Evolutionary conservation across 2,113 vertebrate genomes (phyloP).

Genomic region (Colaptes auratus): DNA sequence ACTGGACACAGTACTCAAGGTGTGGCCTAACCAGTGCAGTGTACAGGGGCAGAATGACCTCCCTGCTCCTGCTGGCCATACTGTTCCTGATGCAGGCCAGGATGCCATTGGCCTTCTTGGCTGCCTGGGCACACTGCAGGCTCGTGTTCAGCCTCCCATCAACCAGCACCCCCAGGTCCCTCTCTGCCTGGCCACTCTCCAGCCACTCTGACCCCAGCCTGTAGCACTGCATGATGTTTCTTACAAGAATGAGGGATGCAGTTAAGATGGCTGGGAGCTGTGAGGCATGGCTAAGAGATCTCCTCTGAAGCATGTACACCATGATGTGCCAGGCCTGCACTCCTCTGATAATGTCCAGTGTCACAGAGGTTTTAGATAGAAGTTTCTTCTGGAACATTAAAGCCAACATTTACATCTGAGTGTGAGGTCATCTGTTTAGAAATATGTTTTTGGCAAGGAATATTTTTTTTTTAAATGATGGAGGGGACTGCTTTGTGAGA

Average conservation of each 20-base stretch:
- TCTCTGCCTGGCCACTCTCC: no score
- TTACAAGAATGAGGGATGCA: not conserved
- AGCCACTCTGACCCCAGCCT: no score
- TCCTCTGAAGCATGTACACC: not conserved
- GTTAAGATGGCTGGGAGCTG: not conserved
- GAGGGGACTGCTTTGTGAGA: not conserved
- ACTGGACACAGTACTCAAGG: no score
- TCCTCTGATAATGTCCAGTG: not conserved
- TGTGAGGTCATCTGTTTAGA: not conserved
- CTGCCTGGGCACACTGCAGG: no score
- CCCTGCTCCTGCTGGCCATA: no score
- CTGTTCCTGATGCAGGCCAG: no score
- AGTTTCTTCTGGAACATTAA: not conserved
- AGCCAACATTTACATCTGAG: not conserved
- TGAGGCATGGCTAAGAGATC: not conserved
- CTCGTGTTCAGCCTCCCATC: no score
- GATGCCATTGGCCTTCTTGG: no score
- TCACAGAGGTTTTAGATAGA: not conserved
- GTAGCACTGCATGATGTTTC: not conserved
- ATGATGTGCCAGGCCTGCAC: not conserved
- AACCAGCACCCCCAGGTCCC: no score
- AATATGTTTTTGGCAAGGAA: not conserved
- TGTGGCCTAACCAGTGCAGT: no score
- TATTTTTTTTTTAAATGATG: not conserved
- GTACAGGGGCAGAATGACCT: no score